Percentiles rank a stretch among this genome's conserved stretches.
Evolutionary conservation across 2,888 invertebrate genomes (phyloP).

Genomic region (Drosophila gaucha): DNA sequence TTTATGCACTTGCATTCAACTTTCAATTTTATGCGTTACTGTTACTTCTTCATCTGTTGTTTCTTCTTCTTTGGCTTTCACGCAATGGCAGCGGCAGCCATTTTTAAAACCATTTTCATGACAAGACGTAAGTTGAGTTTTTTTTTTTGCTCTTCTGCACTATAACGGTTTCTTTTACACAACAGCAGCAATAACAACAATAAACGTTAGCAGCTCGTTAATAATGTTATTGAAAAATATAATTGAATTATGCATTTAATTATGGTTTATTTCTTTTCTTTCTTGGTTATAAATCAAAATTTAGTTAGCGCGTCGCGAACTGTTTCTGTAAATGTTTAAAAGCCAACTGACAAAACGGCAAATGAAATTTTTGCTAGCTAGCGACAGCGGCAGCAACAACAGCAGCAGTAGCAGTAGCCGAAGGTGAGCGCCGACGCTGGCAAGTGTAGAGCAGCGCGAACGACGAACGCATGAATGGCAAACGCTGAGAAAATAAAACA

Average conservation of each 20-base stretch:
- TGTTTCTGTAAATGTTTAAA: slow-evolving; percentile 82
- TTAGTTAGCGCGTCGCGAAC: slow-evolving; percentile 75
- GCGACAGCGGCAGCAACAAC: slow-evolving; percentile 26
- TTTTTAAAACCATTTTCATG: slow-evolving; percentile 63
- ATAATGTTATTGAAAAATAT: slow-evolving; percentile 32
- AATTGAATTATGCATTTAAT: slow-evolving; percentile 39
- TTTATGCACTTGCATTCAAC: slow-evolving; percentile 13
- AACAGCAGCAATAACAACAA: slow-evolving; percentile 16
- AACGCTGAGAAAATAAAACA: slow-evolving; percentile 49
- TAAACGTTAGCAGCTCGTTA: slow-evolving; percentile 24
- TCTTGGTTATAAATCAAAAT: slow-evolving; percentile 22
- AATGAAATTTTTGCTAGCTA: slow-evolving; percentile 64
- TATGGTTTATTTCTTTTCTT: slow-evolving; percentile 7
- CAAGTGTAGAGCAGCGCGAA: slow-evolving; percentile 61
- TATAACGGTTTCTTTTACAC: slow-evolving; percentile 12
- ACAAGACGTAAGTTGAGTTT: slow-evolving; percentile 28
- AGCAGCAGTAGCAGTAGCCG: slow-evolving; percentile 36
- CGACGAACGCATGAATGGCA: slow-evolving; percentile 61
- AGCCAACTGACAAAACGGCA: slow-evolving; percentile 81
- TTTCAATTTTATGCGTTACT: slow-evolving; percentile 33
- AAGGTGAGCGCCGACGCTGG: slow-evolving; percentile 63
- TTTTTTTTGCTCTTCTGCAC: slow-evolving; percentile 20
- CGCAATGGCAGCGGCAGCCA: slow-evolving; percentile 62
- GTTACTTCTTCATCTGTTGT: slow-evolving; percentile 9
- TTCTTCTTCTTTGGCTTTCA: slow-evolving; percentile 56